phyloP scores from a whole-genome alignment of 2,888 invertebrate genomes.

The Chymomyza fuscimana region DNA sequence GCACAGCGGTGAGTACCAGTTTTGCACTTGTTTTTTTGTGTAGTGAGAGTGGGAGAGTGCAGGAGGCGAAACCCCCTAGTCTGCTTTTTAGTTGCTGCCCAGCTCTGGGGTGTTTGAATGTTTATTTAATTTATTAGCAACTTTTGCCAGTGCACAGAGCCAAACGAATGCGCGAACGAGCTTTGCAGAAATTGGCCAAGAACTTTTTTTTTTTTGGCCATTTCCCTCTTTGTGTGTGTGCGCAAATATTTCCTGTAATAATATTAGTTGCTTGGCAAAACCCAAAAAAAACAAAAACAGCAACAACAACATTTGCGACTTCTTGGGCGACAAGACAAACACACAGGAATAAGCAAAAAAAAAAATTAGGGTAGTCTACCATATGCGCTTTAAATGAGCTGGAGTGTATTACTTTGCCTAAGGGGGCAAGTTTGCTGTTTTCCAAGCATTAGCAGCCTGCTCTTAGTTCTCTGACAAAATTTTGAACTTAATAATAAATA shows the following conservation, averaged over 20 bases:
- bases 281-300: neutral
- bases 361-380: no score
- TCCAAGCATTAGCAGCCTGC: no score
- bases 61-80: no score
- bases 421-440: no score
- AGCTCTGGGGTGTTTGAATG: constrained; percentile 32
- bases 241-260: constrained; percentile 54
- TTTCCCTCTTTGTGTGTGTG: constrained; percentile 2
- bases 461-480: no score
- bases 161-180: constrained; percentile 25
- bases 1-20: constrained; percentile 42
- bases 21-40: neutral
- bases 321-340: neutral
- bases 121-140: constrained; percentile 65
- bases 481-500: no score
- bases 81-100: neutral
- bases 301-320: neutral
- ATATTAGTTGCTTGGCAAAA: constrained; percentile 43
- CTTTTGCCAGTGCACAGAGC: constrained; percentile 28
- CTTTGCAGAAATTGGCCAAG: constrained; percentile 45
- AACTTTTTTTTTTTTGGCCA: constrained; percentile 13
- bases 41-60: no score
- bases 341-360: neutral
- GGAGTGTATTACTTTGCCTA: no score
- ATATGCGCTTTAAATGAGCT: no score